A percentile compares a stretch with the other conserved stretches of the same genome.
Conservation (phyloP, 2,113 vertebrate genomes). For the Hemiprocne comata region DNA sequence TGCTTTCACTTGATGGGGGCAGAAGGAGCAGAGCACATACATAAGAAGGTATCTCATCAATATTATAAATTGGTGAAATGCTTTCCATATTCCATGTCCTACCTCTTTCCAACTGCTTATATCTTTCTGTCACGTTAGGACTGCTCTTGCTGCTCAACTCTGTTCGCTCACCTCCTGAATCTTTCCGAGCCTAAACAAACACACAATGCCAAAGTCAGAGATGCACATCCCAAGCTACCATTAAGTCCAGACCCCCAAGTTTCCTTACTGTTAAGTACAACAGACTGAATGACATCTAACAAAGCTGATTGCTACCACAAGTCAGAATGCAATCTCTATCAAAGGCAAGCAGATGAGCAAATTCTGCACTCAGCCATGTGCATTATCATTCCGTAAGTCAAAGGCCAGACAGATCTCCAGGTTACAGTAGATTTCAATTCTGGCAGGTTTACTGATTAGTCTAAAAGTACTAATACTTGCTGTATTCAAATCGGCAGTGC, state of each 20-base stretch:
- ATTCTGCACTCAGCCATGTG: neutral
- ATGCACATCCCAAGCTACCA: neutral
- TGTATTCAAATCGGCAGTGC: neutral
- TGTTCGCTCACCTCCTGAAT: slow-evolving; percentile 66
- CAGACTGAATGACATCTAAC: neutral
- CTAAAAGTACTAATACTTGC: neutral
- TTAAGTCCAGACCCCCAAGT: neutral
- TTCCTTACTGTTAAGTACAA: neutral
- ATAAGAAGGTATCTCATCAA: neutral
- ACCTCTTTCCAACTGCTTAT: slow-evolving; percentile 69
- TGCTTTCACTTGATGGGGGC: slow-evolving; percentile 42
- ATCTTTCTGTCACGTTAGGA: slow-evolving; percentile 45
- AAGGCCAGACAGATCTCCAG: neutral
- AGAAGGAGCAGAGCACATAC: neutral
- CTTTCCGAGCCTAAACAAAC: slow-evolving; percentile 80
- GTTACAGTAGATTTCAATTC: neutral
- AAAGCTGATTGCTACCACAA: neutral
- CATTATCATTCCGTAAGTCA: neutral
- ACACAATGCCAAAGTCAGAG: slow-evolving; percentile 28
- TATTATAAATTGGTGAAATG: neutral
- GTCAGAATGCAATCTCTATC: neutral
- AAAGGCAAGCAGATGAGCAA: neutral
- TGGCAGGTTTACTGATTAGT: neutral
- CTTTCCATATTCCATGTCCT: neutral
- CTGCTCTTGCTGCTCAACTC: slow-evolving; percentile 53